A percentile compares a stretch with the other conserved stretches of the same genome.
phyloP scores from a whole-genome alignment of 2,113 vertebrate species.

The Cyanistes caeruleus region DNA sequence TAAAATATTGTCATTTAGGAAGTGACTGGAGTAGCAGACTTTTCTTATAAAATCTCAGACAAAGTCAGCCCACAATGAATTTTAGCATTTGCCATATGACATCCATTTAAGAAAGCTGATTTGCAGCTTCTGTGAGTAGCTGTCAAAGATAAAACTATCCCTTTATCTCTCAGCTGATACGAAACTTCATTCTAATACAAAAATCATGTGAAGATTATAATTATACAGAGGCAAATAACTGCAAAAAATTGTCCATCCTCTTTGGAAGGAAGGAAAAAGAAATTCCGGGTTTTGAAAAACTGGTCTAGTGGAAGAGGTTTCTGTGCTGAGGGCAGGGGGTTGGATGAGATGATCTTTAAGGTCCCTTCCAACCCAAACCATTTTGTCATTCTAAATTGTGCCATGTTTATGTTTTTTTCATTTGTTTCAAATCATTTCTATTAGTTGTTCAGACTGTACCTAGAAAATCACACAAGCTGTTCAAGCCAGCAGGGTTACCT shows the following conservation, averaged over 20 bases:
- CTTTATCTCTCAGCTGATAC: neutral
- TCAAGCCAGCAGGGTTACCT: neutral
- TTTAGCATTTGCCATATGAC: neutral
- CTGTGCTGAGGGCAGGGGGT: accelerated
- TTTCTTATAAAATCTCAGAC: neutral
- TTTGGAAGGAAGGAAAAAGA: neutral
- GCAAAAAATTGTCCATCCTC: neutral
- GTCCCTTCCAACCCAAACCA: neutral
- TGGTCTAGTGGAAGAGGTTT: neutral
- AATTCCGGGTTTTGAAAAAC: neutral
- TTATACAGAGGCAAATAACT: neutral
- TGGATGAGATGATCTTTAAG: neutral
- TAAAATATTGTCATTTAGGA: neutral
- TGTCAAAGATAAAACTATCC: neutral
- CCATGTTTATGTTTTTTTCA: neutral
- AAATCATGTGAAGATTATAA: neutral
- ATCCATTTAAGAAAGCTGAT: neutral
- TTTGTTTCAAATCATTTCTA: neutral
- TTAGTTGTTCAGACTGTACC: neutral
- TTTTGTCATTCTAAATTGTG: neutral
- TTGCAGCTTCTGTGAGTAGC: neutral
- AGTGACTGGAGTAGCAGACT: neutral
- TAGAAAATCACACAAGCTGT: neutral
- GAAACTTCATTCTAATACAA: neutral
- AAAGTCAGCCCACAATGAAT: neutral